phyloP scores from a whole-genome alignment of 1,140 invertebrate species.

The Nebria ingens region DNA sequence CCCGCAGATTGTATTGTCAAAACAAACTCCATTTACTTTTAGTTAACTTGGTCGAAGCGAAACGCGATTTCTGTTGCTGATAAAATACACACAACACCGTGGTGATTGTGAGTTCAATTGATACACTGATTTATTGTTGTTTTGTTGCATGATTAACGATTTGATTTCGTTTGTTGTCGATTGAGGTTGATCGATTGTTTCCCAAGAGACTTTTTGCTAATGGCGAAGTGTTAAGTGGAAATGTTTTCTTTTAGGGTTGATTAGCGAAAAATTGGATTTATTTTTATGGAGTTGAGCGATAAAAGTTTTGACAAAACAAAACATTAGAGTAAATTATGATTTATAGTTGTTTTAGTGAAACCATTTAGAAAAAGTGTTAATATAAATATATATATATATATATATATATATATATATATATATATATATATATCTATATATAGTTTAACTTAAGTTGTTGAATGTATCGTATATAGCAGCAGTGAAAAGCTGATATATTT shows the following conservation, averaged over 20 bases:
- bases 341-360: no score
- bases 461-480: no score
- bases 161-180: neutral
- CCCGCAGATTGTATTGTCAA: neutral
- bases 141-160: neutral
- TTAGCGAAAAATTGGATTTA: neutral
- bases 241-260: neutral
- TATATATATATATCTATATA: no score
- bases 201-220: neutral
- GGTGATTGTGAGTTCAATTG: neutral
- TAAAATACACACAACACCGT: neutral
- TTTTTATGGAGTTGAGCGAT: neutral
- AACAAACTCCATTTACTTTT: constrained; percentile 6
- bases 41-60: constrained; percentile 7
- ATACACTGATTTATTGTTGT: neutral
- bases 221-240: neutral
- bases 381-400: no score
- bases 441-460: no score
- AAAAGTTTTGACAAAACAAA: neutral
- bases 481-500: no score
- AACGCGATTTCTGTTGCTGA: neutral
- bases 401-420: no score
- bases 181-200: neutral
- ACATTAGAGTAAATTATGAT: no score
- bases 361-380: no score